A percentile compares a stretch with the other conserved stretches of the same genome.
Conservation (phyloP, 1,140 invertebrate species). For the Cydia splendana region DNA sequence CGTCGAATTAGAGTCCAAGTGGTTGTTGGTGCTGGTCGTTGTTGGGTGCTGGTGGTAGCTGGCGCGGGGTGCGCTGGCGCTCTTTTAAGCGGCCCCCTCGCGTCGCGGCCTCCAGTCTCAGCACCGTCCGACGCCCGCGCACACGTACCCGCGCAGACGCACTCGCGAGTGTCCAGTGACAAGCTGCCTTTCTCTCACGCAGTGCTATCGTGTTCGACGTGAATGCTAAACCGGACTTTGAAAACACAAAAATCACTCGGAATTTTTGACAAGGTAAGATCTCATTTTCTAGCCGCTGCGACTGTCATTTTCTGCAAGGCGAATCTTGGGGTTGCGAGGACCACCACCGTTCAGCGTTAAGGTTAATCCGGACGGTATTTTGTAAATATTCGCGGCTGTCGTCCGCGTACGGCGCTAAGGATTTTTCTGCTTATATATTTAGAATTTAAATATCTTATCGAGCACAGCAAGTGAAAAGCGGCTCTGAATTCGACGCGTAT, state of each 20-base stretch:
- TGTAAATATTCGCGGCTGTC: constrained; percentile 26
- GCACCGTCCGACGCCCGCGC: constrained; percentile 60
- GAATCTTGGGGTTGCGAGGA: constrained; percentile 42
- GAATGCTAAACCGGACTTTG: constrained; percentile 74
- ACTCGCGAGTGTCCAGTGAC: constrained; percentile 57
- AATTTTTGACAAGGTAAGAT: constrained; percentile 62
- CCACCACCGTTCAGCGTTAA: constrained; percentile 10
- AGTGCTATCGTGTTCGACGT: constrained; percentile 73
- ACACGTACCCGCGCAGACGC: constrained; percentile 64
- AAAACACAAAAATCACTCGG: constrained; percentile 47
- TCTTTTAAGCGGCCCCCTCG: constrained; percentile 69
- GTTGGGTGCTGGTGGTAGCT: constrained; percentile 20
- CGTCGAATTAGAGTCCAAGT: not conserved
- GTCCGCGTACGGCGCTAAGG: constrained; percentile 10
- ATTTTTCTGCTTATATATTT: constrained; percentile 25
- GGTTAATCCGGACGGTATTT: constrained; percentile 25
- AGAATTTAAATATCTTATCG: constrained; percentile 47
- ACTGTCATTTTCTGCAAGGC: constrained; percentile 44
- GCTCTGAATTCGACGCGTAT: constrained; percentile 67
- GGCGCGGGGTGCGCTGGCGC: constrained; percentile 59
- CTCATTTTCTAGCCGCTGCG: constrained; percentile 36
- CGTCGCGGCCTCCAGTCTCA: constrained; percentile 73
- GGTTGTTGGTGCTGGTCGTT: constrained; percentile 1
- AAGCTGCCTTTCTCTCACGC: constrained; percentile 76
- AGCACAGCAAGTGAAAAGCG: constrained; percentile 60